Conservation (phyloP, 2,888 invertebrate species). For the Drepana falcataria region DNA sequence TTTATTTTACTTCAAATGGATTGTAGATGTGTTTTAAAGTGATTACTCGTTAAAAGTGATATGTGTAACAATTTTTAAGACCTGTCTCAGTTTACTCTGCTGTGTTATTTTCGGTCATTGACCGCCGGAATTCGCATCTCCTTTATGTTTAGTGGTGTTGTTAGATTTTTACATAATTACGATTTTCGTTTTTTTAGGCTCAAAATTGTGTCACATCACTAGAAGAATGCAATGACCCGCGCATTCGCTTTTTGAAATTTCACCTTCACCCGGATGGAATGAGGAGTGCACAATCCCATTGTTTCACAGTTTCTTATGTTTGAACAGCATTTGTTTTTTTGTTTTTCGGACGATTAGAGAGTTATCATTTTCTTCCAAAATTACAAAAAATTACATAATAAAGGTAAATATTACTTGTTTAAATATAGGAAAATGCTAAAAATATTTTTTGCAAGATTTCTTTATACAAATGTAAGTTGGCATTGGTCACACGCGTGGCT, state of each 20-base stretch:
- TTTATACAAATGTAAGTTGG: conserved; percentile 26
- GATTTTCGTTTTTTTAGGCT: conserved; percentile 66
- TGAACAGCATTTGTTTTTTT: conserved; percentile 79
- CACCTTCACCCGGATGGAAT: conserved; percentile 74
- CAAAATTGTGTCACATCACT: conserved; percentile 66
- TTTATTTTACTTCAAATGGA: conserved; percentile 47
- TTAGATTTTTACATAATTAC: conserved; percentile 52
- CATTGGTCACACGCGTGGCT: conserved; percentile 60
- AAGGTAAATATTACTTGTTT: conserved; percentile 66
- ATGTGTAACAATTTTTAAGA: conserved; percentile 59
- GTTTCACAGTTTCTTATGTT: conserved; percentile 78
- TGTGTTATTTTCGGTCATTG: conserved; percentile 78
- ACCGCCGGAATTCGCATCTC: conserved; percentile 75
- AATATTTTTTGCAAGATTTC: conserved; percentile 8
- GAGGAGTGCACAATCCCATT: conserved; percentile 76
- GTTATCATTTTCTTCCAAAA: conserved; percentile 77
- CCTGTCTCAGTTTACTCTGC: conserved; percentile 65
- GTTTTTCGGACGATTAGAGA: conserved; percentile 78
- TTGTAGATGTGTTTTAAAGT: conserved; percentile 63
- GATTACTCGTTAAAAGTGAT: conserved; percentile 61
- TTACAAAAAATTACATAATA: conserved; percentile 76
- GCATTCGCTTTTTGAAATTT: conserved; percentile 75
- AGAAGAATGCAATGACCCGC: conserved; percentile 65
- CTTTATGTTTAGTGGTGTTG: conserved; percentile 56
- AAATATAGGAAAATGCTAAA: conserved; percentile 13